phyloP scores from a whole-genome alignment of 64 coral and sea anemone species.

The Stichodactyla mertensii region DNA sequence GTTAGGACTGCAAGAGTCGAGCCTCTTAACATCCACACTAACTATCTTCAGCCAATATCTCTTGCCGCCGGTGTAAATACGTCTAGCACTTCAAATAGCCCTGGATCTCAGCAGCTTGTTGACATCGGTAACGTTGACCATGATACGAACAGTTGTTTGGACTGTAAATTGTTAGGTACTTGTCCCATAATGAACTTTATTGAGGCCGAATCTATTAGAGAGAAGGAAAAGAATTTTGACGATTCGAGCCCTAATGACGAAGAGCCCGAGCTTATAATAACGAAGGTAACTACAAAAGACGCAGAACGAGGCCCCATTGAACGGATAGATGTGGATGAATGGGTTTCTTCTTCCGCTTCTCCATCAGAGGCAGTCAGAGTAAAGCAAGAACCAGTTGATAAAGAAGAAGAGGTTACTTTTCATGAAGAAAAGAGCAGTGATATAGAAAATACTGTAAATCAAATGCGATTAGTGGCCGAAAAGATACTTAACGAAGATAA shows the following conservation, averaged over 20 bases:
- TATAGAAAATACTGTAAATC: background rate
- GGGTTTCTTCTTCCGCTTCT: background rate
- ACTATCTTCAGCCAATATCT: background rate
- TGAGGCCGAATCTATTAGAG: background rate
- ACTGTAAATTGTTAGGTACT: background rate
- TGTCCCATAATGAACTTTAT: background rate
- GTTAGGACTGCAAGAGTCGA: background rate
- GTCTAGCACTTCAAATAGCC: background rate
- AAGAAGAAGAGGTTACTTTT: background rate
- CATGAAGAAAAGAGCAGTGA: background rate
- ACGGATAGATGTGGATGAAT: conserved; percentile 10
- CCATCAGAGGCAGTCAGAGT: background rate
- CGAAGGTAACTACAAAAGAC: conserved; percentile 10
- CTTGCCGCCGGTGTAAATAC: background rate
- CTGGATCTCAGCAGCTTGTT: background rate
- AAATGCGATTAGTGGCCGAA: background rate
- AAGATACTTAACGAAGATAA: background rate
- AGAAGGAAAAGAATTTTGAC: background rate
- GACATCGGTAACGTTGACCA: background rate
- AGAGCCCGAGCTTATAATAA: conserved; percentile 3
- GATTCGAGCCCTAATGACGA: background rate
- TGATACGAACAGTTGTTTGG: background rate
- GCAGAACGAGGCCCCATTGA: conserved; percentile 5
- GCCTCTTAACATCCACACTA: background rate
- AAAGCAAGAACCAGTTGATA: background rate